Conservation (phyloP, 1,140 invertebrate species). For the Potamilus streckersoni region DNA sequence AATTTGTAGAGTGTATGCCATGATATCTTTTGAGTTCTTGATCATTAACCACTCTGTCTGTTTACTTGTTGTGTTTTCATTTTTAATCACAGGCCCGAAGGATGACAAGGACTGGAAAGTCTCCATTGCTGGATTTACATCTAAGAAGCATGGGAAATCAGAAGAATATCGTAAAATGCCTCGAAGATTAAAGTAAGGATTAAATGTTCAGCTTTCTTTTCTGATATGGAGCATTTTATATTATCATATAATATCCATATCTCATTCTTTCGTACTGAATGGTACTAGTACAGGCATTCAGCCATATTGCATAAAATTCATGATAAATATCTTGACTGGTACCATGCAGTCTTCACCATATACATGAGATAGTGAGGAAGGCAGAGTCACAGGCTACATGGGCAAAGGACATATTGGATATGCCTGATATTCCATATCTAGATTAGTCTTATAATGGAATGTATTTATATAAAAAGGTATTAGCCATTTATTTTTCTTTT, state of each 20-base stretch:
- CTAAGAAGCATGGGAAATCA: constrained; percentile 36
- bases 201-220: neutral
- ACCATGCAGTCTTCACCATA: neutral
- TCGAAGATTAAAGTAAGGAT: constrained; percentile 31
- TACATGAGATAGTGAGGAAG: neutral
- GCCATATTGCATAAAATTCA: neutral
- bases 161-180: constrained; percentile 39
- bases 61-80: neutral
- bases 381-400: too few relatives aligned
- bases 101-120: constrained; percentile 31
- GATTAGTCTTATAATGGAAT: too few relatives aligned
- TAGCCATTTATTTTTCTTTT: too few relatives aligned
- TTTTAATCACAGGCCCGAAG: neutral
- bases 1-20: neutral
- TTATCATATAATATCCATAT: neutral
- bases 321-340: neutral
- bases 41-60: neutral
- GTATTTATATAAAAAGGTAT: too few relatives aligned
- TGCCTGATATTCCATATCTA: too few relatives aligned
- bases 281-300: neutral
- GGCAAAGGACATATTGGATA: too few relatives aligned
- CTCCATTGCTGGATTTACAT: constrained; percentile 36
- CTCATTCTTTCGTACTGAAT: neutral
- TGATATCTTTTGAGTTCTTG: neutral
- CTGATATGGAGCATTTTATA: neutral